Conservation (phyloP, 1,140 invertebrate genomes). For the Telenomus remus region DNA sequence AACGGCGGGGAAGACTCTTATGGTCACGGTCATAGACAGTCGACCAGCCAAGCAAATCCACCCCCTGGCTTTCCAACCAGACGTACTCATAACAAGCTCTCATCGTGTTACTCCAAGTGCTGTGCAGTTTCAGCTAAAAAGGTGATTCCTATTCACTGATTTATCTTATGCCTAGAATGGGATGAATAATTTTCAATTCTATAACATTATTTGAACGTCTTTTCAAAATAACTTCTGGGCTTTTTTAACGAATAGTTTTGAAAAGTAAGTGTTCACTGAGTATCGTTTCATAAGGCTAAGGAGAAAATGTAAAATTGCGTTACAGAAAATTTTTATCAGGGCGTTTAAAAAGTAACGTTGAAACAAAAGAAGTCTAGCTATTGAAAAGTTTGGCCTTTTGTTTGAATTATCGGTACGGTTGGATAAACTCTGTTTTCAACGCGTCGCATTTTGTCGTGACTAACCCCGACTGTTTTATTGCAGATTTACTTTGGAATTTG, state of each 20-base stretch:
- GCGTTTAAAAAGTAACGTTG: too few species aligned
- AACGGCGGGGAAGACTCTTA: conserved; percentile 46
- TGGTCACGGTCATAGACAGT: conserved; percentile 65
- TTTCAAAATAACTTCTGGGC: too few species aligned
- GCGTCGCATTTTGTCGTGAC: conserved; percentile 27
- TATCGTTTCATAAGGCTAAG: too few species aligned
- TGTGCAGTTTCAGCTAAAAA: conserved; percentile 72
- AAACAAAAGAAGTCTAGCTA: not conserved
- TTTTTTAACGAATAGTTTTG: too few species aligned
- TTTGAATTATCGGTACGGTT: conserved; percentile 17
- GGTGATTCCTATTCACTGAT: conserved; percentile 40
- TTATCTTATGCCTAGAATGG: too few species aligned
- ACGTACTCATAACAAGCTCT: conserved; percentile 56
- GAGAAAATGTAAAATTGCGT: too few species aligned
- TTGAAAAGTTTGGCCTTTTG: conserved; percentile 24
- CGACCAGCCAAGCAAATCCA: conserved; percentile 59
- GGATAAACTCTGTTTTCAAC: conserved; percentile 13
- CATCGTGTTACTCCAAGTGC: conserved; percentile 68
- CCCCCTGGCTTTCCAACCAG: conserved; percentile 62
- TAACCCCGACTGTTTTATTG: conserved; percentile 62
- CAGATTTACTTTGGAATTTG: conserved; percentile 92
- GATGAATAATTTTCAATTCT: not conserved
- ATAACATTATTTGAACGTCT: not conserved
- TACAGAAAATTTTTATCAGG: too few species aligned
- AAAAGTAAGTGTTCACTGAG: too few species aligned